Evolutionary conservation across 2,113 vertebrate genomes (phyloP).

Genomic region (chimpanzee (Pan troglodytes)): DNA sequence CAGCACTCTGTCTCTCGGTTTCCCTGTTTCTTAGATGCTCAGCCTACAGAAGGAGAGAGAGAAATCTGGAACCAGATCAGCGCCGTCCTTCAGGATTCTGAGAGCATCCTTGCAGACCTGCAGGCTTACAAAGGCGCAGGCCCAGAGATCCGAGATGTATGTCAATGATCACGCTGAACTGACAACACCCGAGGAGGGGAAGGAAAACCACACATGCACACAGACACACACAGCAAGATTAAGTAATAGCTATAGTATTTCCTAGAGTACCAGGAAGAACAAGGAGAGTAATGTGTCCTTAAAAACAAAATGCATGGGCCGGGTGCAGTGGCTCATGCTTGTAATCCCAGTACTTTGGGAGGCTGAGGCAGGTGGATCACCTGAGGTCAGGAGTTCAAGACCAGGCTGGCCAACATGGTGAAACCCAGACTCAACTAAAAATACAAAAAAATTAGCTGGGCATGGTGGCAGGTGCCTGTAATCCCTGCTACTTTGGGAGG

Average conservation of each 20-base stretch:
- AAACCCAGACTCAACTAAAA: too few species aligned
- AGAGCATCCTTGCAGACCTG: conserved; percentile 94
- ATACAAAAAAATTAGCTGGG: too few species aligned
- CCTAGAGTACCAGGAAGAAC: not conserved
- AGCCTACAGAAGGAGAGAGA: conserved; percentile 95
- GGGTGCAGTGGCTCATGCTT: too few species aligned
- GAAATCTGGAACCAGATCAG: conserved; percentile 99
- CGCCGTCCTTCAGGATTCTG: conserved; percentile 95
- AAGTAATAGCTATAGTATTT: conserved; percentile 1
- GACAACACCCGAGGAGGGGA: not conserved
- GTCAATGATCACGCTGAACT: conserved; percentile 64
- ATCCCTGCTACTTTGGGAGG: too few species aligned
- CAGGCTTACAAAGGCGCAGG: conserved; percentile 98
- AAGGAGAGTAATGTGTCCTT: not conserved
- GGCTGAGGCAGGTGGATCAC: too few species aligned
- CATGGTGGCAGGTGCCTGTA: too few species aligned
- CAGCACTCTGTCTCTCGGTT: conserved; percentile 54
- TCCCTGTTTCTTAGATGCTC: conserved; percentile 90
- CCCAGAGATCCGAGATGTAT: conserved; percentile 97
- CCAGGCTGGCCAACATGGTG: too few species aligned
- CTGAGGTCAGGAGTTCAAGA: too few species aligned
- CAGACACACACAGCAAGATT: not conserved
- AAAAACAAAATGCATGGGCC: too few species aligned
- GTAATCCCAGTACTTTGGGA: too few species aligned
- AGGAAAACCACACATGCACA: not conserved